Evolutionary conservation across 2,113 vertebrate genomes (phyloP).

Genomic region (Antigone vipio): DNA sequence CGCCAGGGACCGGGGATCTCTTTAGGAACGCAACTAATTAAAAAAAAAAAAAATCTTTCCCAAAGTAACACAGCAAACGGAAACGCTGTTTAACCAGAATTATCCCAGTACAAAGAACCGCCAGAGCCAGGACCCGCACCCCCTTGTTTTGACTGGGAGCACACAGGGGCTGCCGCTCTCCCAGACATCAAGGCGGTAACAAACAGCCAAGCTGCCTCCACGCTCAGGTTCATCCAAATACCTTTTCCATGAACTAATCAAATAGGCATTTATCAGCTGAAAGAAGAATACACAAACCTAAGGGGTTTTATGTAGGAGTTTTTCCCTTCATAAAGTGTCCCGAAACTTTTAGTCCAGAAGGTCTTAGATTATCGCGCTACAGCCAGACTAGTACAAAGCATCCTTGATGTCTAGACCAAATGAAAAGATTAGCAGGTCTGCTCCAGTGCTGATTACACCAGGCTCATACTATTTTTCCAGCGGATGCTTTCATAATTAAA

Average conservation of each 20-base stretch:
- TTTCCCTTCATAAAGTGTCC: not conserved
- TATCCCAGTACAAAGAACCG: not conserved
- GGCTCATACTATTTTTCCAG: constrained; percentile 20
- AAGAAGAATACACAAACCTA: not conserved
- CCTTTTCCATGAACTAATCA: constrained; percentile 29
- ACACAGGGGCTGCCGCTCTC: not conserved
- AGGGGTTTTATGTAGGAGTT: not conserved
- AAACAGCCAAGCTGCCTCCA: not conserved
- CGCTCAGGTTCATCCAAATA: not conserved
- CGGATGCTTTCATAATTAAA: constrained; percentile 42
- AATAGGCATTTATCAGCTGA: not conserved
- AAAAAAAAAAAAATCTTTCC: not conserved
- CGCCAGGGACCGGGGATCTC: not conserved
- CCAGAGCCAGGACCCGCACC: not conserved
- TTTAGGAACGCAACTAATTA: not conserved
- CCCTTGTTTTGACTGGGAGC: not conserved
- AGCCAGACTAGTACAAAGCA: constrained; percentile 43
- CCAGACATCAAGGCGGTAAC: not conserved
- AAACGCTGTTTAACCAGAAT: not conserved
- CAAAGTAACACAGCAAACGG: not conserved
- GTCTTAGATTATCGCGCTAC: not conserved
- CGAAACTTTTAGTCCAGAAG: not conserved
- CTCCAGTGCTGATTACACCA: constrained; percentile 2
- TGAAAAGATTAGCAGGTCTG: constrained; percentile 45
- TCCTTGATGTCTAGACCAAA: constrained; percentile 48